Base-by-base conservation (phyloP, 2,888 invertebrate genomes). In the Erebia palarica region DNA sequence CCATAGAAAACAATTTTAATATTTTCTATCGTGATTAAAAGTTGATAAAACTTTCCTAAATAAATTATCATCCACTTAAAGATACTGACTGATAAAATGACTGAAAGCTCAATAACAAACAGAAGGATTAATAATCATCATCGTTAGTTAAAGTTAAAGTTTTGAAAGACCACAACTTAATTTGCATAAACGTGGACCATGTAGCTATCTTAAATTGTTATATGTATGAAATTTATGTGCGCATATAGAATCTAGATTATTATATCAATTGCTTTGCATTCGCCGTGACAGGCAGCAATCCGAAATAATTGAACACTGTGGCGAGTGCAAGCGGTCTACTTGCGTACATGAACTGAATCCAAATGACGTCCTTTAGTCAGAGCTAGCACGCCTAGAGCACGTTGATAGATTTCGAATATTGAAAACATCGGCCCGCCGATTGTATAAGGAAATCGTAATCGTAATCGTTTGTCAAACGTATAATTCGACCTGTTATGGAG, bases 261-360 rank as follows among this genome's bases (percentile, higher is more conserved):
- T 82, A 80, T 83, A 84, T 86, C 82, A 84, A 86, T 83, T 78
- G 80, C 78, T 65, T 73, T 68, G 80, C 75, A 79, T 75, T 68
- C 73, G 70, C 76, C 73, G 78, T 81, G 82, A 84, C 80, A 78
- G 78, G 75, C 75, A 72, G 79, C 79, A 78, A 84, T 84, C 81
- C 81, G 74, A 81, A 82, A 84, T 86, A 84, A 88, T 88, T 87
- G 86, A 82, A 79, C 77, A 77, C 76, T 70, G 75, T 36, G 36
- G 36, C 71, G 77, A 69, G 75, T 69, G 74, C 78, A 76, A 75
- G 77, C 68, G 71, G 76, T 69, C 72, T 70, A 71, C 75, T 76
- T 65, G 75, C 68, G 71, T 70, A 76, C 77, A 73, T 74, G 77
- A 75, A 69, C 68, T 72, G 80, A 79, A 80, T 82, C 75, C 76